Evolutionary conservation across 2,113 vertebrate genomes (phyloP).

Genomic region (Choloepus hoffmanni): DNA sequence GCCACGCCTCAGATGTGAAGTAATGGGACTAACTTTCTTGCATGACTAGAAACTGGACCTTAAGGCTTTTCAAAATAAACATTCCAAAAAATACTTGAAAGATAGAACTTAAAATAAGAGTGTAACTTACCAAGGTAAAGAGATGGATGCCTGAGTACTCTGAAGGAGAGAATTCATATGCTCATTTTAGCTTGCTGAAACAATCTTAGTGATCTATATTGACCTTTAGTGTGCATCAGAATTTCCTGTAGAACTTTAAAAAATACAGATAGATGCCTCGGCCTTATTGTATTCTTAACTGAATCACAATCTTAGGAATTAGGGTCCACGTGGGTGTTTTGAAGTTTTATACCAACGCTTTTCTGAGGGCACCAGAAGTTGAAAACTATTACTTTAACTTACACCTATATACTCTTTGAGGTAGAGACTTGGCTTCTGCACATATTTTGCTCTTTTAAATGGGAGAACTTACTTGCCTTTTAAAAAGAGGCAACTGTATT

Average conservation of each 20-base stretch:
- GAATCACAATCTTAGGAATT: slow-evolving; percentile 7
- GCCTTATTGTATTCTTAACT: not conserved
- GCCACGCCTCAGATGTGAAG: not conserved
- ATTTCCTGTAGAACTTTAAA: not conserved
- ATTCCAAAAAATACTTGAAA: slow-evolving; percentile 42
- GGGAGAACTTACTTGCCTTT: slow-evolving; percentile 23
- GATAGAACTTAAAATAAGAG: not conserved
- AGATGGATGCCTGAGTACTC: not conserved
- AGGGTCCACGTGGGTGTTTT: not conserved
- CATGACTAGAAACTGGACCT: not conserved
- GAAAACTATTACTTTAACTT: not conserved
- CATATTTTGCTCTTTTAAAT: not conserved
- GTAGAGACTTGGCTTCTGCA: not conserved
- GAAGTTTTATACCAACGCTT: not conserved
- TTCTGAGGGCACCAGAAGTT: not conserved
- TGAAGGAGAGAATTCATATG: not conserved
- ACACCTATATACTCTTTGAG: not conserved
- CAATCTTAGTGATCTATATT: not conserved
- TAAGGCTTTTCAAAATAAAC: not conserved
- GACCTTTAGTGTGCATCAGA: not conserved
- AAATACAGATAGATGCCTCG: not conserved
- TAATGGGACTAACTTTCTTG: slow-evolving; percentile 12
- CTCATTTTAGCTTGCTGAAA: not conserved
- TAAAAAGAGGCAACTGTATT: not conserved
- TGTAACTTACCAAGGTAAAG: not conserved